Evolutionary conservation across 1,140 invertebrate genomes (phyloP), one percentile per base, ranked within the genome.

Genomic region (Drosophila repleta): DNA sequence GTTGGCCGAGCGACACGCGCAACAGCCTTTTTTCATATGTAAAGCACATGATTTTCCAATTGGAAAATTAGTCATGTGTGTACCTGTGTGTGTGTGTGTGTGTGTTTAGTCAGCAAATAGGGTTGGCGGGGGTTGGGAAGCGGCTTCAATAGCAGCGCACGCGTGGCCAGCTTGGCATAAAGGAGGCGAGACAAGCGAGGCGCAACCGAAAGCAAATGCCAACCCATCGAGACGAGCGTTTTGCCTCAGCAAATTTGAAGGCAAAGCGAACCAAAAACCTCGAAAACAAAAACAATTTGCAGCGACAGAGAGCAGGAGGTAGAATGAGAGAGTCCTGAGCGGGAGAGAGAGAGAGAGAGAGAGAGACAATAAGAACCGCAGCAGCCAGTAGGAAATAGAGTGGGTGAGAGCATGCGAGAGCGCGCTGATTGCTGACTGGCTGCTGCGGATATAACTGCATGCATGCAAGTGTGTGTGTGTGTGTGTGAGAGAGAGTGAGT

Each of bases 41-140:
- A 88, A 88, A 88, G 83, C 79, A 88, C 83, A 87, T 83, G 83
- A 88, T 88, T 88, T 88, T 88, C 79, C 83, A 88, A 88, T 88
- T 88, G 83, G 83, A 88, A 88, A 88, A 88, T 85, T 85, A 85
- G 82, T 85, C 78, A 52, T 51, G 57, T 43, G 65, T 21, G 17
- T 56, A 37, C 10, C 2, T 24, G 29, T 41, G 39, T 46, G 63
- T 32, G 29, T 61, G 63, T 60, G 60, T 32, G 67, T 35, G 39
- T 55, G 46, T 17, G 15, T 57, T 39, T 32, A 53, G 32, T 43
- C 18, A 55, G 56, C 56, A 26, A 43, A 46, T 60, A 26, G 41
- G 43, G 20, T 26, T 61, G 58, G n/a, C 17, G 17, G 20, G 26
- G 55, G 29, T 32, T 39, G 43, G 35, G 10, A 41, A 63, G 26